These are phyloP conservation scores for Sakesphorus luctuosus DNA, from an alignment of 2,113 vertebrate species.

Conservation along the genomic window DNA sequence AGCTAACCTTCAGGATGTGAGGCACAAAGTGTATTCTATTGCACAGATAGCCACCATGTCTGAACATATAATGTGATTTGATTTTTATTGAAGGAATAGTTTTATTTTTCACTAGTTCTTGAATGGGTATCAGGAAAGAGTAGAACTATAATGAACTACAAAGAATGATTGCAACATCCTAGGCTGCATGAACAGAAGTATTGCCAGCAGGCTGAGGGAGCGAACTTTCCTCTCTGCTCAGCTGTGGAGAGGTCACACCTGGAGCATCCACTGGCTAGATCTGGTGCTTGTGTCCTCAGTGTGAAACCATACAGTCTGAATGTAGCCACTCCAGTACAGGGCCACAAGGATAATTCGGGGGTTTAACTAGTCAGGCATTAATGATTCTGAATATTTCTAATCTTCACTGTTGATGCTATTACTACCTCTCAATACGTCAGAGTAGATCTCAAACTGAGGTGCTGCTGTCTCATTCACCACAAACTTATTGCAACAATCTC, in stretches of 20 bases:
- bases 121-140: neutral
- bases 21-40: neutral
- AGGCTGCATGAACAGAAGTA: neutral
- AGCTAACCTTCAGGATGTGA: neutral
- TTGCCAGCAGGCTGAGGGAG: neutral
- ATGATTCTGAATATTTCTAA: neutral
- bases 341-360: neutral
- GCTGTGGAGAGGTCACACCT: neutral
- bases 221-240: neutral
- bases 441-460: neutral
- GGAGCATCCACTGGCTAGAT: neutral
- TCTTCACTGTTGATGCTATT: neutral
- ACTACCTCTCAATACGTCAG: neutral
- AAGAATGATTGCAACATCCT: neutral
- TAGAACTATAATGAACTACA: neutral
- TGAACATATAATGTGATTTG: neutral
- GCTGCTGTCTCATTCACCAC: neutral
- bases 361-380: neutral
- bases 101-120: neutral
- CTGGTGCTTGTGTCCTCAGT: neutral
- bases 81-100: neutral
- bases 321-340: neutral
- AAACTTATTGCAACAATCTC: neutral
- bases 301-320: accelerated
- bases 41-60: neutral